Evolutionary conservation across 2,797 vertebrate species (phyloP), one percentile per base, ranked within the genome.

Genomic region (Platyrinchus mystaceus): DNA sequence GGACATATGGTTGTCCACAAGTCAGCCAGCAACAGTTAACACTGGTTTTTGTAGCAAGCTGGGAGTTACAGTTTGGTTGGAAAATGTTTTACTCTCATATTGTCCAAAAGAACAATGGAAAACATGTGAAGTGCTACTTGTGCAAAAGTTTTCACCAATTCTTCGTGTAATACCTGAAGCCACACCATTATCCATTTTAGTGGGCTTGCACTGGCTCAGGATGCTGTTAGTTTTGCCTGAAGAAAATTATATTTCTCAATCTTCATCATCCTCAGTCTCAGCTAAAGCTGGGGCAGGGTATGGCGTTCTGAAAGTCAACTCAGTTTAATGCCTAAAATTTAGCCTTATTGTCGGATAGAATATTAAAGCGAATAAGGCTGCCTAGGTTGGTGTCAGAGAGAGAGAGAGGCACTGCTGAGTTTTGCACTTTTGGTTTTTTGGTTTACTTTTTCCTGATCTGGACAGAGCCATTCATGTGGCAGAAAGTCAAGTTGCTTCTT

Each of bases 141-240:
- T 32, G n/a, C 27, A 6, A 9, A 82, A 55, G 10, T 32, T 94
- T 87, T 70, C 36, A 28, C 2, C 0, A 2, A 3, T 47, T 53
- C 14, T 74, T 34, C 47, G n/a, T 66, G 19, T 32, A 22, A 19
- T 59, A 41, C 30, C 10, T 46, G 73, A 78, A 86, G 37, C 9
- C 20, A 32, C 17, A 8, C 5, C 1, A 0, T 49, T 0, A 0
- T 58, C 55, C 0, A 0, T 46, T 69, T 76, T 50, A 39, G 10
- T 67, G 52, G 16, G 23, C 34, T 90, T 88, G 34, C 17, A 3
- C 3, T 83, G 32, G 3, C 44, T 89, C 16, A 28, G 24, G 18
- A 7, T 53, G 41, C 26, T 78, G 11, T 44, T 91, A 53, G 11
- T 27, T 83, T 87, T 88, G 30, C 36, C 14, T 63, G 46, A 50